Evolutionary conservation across 2,113 vertebrate genomes (phyloP).

Genomic region (Centropus bengalensis): DNA sequence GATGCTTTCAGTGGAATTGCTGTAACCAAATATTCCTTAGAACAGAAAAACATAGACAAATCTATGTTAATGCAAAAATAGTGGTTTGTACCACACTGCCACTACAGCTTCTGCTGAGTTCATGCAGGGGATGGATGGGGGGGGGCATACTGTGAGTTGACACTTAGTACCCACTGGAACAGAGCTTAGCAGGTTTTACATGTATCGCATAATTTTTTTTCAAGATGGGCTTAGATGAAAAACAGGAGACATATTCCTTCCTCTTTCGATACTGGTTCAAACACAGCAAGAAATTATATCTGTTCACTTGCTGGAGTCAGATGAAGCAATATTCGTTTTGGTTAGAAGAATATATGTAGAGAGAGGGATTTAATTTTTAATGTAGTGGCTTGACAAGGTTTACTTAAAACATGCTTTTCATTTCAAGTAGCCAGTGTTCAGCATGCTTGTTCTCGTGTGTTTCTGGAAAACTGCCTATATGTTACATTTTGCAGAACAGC

Average conservation of each 20-base stretch:
- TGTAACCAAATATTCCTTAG: background rate
- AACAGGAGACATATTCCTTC: background rate
- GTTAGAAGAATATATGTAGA: background rate
- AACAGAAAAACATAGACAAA: background rate
- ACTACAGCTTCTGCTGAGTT: background rate
- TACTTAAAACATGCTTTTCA: background rate
- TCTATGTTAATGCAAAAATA: background rate
- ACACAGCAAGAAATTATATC: background rate
- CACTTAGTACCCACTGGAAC: background rate
- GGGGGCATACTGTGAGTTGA: background rate
- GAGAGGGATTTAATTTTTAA: background rate
- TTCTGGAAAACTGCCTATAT: background rate
- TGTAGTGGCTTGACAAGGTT: background rate
- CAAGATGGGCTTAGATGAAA: background rate
- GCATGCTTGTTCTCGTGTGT: background rate
- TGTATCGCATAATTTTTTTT: background rate
- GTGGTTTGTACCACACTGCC: background rate
- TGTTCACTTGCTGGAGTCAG: background rate
- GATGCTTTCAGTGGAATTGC: background rate
- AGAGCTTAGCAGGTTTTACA: background rate
- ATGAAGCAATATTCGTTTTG: background rate
- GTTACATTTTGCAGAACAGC: background rate
- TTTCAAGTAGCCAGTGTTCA: background rate
- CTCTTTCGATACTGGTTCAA: background rate
- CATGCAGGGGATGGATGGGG: background rate